Percentiles rank a stretch among this genome's conserved stretches.
These are phyloP conservation scores for Gymnopithys bicolor DNA, from an alignment of 2,797 vertebrate species.

Conservation along the genomic window DNA sequence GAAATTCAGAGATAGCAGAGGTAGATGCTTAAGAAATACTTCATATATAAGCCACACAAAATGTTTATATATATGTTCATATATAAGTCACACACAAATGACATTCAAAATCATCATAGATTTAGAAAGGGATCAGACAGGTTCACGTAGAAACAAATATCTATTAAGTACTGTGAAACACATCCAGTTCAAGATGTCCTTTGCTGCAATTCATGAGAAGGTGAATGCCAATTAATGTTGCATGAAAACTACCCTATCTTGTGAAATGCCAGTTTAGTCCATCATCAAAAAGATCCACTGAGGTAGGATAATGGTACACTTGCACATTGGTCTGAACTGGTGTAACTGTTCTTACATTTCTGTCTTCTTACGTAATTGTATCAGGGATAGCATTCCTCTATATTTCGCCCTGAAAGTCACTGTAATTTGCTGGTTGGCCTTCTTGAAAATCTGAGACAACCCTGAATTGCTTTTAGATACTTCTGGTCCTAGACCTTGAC, in stretches of 20 bases:
- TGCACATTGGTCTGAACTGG: neutral
- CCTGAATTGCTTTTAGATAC: neutral
- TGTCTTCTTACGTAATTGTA: neutral
- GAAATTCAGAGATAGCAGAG: neutral
- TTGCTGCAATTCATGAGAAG: neutral
- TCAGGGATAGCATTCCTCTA: neutral
- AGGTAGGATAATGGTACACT: neutral
- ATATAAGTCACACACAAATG: neutral
- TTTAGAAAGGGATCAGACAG: neutral
- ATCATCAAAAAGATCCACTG: neutral
- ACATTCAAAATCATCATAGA: neutral
- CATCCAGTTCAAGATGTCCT: accelerated
- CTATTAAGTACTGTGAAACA: neutral
- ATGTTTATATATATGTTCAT: neutral
- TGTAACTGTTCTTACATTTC: neutral
- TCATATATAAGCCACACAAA: neutral
- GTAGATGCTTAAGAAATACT: neutral
- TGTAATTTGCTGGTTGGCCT: neutral
- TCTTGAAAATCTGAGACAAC: neutral
- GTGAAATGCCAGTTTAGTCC: neutral
- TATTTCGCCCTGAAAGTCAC: neutral
- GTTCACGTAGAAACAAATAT: neutral
- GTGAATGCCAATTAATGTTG: neutral
- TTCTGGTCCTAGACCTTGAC: neutral
- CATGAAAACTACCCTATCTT: neutral